Base-by-base conservation (phyloP, 1,140 invertebrate genomes). In the Anastrepha obliqua region DNA sequence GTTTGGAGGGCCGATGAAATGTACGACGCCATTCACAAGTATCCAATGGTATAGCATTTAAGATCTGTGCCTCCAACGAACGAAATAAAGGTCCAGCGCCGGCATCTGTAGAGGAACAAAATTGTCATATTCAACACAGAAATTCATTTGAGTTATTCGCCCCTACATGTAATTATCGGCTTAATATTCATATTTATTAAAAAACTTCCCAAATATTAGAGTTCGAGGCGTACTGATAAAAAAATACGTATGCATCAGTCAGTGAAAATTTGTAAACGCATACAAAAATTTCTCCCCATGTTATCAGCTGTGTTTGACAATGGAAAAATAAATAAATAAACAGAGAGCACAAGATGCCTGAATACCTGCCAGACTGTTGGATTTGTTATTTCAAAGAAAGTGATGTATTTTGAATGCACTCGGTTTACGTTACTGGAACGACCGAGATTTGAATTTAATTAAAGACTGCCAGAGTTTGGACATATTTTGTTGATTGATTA, bases 21-120 rank as follows among this genome's bases (percentile, higher is more conserved):
- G 97, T 97, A 90, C 98, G 95, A 90, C 96, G 95, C 98, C 98
- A 99, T 94, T 99, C 98, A 90, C 96, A 96, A 2, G 96, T 95
- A 91, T 98, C 98, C 90, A 96, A 95, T 8, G 97, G 97, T 87
- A 99, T 95, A 9, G 96, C 96, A 91, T 97, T 95, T 2, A 96
- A 93, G 42, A 99, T 94, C 86, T 95, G 95, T 44, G 96, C 94
- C 92, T 98, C 96, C 89, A 99, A 94, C n/a, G 95, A 96, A 87
- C 96, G 96, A 94, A 98, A 99, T 87, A 99, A 94, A 87, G 96
- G 96, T 92, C 96, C 95, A 93, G 98, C 97, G 87, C 98, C 98
- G 92, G 97, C 96, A 96, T 97, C 98, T 99, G 11, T 29, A 29
- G 15, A 20, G 42, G n/a, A 86, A 51, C 3, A 55, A 88, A 87